Percentiles rank a stretch among this genome's conserved stretches.
Evolutionary conservation across 2,888 invertebrate genomes (phyloP).

Genomic region (Calameuta filiformis): DNA sequence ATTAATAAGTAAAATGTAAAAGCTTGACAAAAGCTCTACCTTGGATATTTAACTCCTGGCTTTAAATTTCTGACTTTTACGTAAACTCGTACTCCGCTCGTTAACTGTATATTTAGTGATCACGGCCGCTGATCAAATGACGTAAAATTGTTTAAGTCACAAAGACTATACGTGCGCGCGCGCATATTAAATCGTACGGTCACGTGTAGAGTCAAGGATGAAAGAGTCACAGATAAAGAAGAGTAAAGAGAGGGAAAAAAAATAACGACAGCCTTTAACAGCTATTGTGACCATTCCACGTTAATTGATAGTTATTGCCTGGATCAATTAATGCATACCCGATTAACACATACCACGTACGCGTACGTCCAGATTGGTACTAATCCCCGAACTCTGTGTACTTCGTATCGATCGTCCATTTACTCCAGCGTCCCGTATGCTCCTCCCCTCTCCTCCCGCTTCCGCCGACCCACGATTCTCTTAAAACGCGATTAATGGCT

Average conservation of each 20-base stretch:
- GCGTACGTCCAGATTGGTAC: not conserved
- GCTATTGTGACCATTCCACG: not conserved
- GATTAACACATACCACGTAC: not conserved
- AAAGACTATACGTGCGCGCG: not conserved
- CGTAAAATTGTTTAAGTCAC: not conserved
- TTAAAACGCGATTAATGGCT: not conserved
- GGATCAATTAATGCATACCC: not conserved
- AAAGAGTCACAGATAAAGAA: not conserved
- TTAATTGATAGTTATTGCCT: not conserved
- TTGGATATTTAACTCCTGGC: not conserved
- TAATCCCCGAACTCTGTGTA: not conserved
- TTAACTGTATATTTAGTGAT: not conserved
- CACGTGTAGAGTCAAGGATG: not conserved
- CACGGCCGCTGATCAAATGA: not conserved
- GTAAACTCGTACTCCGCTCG: not conserved
- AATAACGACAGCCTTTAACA: not conserved
- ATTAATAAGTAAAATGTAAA: not conserved
- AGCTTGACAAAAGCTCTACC: not conserved
- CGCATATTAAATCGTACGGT: not conserved
- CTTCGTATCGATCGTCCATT: not conserved
- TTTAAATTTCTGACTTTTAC: not conserved
- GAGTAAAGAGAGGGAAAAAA: not conserved
- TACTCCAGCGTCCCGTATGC: not conserved
- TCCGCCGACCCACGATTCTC: not conserved
- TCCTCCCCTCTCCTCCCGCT: not conserved